Evolutionary conservation across 2,797 vertebrate genomes (phyloP), one percentile per base, ranked within the genome.

Genomic region (Phalanger gymnotis): DNA sequence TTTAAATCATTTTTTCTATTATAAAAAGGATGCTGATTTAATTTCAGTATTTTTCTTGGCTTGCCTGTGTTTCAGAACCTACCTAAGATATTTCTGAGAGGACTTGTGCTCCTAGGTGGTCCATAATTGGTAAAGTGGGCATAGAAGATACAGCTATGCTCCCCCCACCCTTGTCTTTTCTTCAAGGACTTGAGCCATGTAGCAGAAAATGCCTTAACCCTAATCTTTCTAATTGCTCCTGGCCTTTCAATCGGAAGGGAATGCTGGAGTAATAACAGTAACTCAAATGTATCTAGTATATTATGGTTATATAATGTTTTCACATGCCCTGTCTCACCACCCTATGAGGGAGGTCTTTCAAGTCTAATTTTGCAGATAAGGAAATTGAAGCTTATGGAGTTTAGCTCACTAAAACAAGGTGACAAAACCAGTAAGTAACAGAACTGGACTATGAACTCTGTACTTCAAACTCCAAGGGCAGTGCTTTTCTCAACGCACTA

Each of bases 21-120:
- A 97, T 95, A 95, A 96, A 55, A 98, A 53, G 57, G 4, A 4
- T 53, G 91, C 93, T 92, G 54, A 96, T 95, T 96, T 95, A 92
- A 93, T 96, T 97, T 95, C 90, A 57, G 22, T 6, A 57, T 94
- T 94, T 95, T 92, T 90, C 94, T 97, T 93, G 54, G 90, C 25
- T 0, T 0, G 19, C 73, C 96, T 97, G 95, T 95, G 94, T 91
- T 28, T 52, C 58, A 91, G 96, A 96, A 96, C 16, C 14, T 0
- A 30, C 53, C 54, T 54, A 54, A 58, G 92, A 94, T 91, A 66
- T 90, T 97, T 97, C 73, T 95, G 94, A 97, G 56, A 92, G 92
- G 91, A 40, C 52, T 73, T 57, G 94, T 94, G 57, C 53, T 93
- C 54, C 92, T 66, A n/a, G 14, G 19, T 61, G 34, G 53, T 91